Conservation (phyloP, 2,888 invertebrate genomes). For the Hecatera dysodea region DNA sequence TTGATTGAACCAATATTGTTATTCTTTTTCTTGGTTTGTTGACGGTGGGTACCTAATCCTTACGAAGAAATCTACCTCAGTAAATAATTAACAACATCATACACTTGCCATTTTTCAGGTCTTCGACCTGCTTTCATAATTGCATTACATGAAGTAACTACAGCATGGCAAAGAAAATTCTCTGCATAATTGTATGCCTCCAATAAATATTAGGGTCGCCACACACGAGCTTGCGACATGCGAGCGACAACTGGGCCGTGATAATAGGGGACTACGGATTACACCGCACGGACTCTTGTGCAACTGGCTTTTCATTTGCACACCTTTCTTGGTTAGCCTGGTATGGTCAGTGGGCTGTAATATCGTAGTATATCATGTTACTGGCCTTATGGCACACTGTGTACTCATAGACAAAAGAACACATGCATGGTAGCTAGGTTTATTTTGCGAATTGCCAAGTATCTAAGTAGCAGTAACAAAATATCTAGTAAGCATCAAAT, state of each 20-base stretch:
- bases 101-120: background rate
- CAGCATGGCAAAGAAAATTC: conserved; percentile 46
- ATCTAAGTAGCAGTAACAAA: conserved; percentile 20
- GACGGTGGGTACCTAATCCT: background rate
- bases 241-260: conserved; percentile 83
- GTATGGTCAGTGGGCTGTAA: conserved; percentile 36
- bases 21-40: background rate
- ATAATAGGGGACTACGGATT: conserved; percentile 81
- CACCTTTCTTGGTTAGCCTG: conserved; percentile 39
- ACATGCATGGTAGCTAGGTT: background rate
- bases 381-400: conserved; percentile 6
- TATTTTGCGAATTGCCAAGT: background rate
- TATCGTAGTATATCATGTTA: conserved; percentile 14
- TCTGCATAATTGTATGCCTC: conserved; percentile 65
- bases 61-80: no score
- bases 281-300: conserved; percentile 74
- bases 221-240: conserved; percentile 81
- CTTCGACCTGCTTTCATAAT: conserved; percentile 16
- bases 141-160: conserved; percentile 37
- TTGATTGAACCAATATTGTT: conserved; percentile 10
- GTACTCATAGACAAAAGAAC: background rate
- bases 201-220: conserved; percentile 67
- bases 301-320: conserved; percentile 62
- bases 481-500: conserved; percentile 36
- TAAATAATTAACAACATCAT: no score